Evolutionary conservation across 2,113 vertebrate genomes (phyloP), one percentile per base, ranked within the genome.

Genomic region (Seriola rivoliana): DNA sequence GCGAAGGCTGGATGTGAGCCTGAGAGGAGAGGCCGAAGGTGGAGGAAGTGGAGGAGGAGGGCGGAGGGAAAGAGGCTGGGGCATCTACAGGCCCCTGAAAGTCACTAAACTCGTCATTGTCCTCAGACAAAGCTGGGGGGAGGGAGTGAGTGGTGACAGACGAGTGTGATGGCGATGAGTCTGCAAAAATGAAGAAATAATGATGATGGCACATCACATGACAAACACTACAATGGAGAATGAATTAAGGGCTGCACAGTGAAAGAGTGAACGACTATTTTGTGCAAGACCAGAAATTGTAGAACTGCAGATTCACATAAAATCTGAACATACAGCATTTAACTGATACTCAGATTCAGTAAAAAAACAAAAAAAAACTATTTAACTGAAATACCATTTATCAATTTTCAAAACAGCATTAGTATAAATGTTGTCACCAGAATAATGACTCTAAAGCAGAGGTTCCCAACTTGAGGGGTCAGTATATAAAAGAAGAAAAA

Each of bases 101-200:
- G 95, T 98, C 98, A 97, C 97, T 99, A 97, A 99, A 99, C 86
- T 97, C 97, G 48, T 97, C 97, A 91, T 96, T 93, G 68, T 95
- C 97, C 88, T 96, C 95, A n/a, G 95, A 94, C 92, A 97, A 95
- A 95, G 96, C 91, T 91, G 96, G 92, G 92, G 94, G 89, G 83
- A 83, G 95, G 95, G 96, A 96, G 82, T 96, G 94, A 93, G 93
- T 94, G 96, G 96, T 95, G 85, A 97, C 95, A 95, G 97, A 92
- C 91, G 94, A 92, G 95, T 97, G 97, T 95, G 96, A 97, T 97
- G 98, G 93, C 91, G 96, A 96, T 93, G 96, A 96, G 96, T 99
- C 97, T 99, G 97, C 86, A 96, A 97, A 94, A 97, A 98, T 93
- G 96, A 94, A 97, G 96, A 96, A 94, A 93, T 92, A 81, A 93